These are phyloP conservation scores for Acanthochromis polyacanthus DNA, from an alignment of 2,113 vertebrate genomes.

Conservation along the genomic window DNA sequence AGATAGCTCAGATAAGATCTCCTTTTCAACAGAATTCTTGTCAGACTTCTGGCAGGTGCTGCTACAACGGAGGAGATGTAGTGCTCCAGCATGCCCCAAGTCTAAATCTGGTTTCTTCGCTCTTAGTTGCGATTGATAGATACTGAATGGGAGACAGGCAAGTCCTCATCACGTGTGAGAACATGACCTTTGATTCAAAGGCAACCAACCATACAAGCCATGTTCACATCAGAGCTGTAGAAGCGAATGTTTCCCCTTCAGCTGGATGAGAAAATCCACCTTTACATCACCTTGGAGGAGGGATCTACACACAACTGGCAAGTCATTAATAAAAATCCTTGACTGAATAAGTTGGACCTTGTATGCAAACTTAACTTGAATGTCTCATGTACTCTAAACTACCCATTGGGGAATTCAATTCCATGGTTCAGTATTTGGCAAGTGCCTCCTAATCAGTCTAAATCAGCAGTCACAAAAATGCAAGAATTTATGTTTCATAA, in stretches of 20 bases:
- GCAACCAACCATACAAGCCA: neutral
- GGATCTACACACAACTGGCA: neutral
- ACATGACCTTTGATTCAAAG: neutral
- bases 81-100: neutral
- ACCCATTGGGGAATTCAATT: neutral
- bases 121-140: conserved; percentile 1
- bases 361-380: neutral
- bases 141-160: neutral
- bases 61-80: neutral
- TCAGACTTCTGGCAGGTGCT: conserved; percentile 6
- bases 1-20: neutral
- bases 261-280: neutral
- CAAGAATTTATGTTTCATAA: neutral
- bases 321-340: neutral
- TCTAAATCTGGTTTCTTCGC: neutral
- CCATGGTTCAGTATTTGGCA: neutral
- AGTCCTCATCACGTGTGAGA: neutral
- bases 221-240: neutral
- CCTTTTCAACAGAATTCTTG: neutral
- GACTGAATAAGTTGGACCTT: neutral
- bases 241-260: neutral
- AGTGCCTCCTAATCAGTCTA: neutral
- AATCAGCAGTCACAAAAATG: neutral
- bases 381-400: neutral
- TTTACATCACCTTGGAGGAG: neutral